These are phyloP conservation scores for Sebastes iracundus DNA, from an alignment of 2,797 vertebrate species.

Conservation along the genomic window DNA sequence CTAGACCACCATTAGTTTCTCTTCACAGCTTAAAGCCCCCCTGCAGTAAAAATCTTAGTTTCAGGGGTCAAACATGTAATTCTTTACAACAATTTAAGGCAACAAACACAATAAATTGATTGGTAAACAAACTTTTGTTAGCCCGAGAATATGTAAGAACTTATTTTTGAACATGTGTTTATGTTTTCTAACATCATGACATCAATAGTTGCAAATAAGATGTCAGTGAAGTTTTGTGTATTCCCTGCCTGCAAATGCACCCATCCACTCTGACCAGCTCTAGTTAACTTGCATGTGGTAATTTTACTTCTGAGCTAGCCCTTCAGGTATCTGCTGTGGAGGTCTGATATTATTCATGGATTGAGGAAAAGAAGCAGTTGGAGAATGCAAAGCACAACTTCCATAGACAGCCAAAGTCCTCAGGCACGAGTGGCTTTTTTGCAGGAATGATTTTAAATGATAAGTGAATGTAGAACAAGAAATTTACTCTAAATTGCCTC, in stretches of 20 bases:
- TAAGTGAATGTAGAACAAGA: background rate
- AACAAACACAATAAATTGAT: background rate
- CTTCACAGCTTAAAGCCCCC: constrained; percentile 14
- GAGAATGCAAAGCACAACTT: background rate
- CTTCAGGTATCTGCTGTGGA: background rate
- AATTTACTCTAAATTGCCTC: background rate
- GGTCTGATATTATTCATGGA: background rate
- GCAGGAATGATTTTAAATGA: background rate
- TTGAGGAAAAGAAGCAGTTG: background rate
- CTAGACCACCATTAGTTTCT: constrained; percentile 26
- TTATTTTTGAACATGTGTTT: background rate
- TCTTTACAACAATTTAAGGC: background rate
- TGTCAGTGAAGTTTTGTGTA: background rate
- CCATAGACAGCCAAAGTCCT: background rate
- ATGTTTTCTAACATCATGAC: background rate
- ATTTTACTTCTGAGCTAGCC: constrained; percentile 1
- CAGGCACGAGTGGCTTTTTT: background rate
- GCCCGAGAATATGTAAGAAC: background rate
- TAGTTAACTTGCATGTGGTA: background rate
- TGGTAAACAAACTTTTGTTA: background rate
- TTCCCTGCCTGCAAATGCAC: background rate
- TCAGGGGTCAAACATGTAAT: background rate
- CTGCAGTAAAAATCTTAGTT: constrained; percentile 1
- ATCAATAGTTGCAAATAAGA: background rate
- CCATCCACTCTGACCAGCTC: background rate